Percentiles rank a stretch among this genome's conserved stretches.
These are phyloP conservation scores for Gobionotothen gibberifrons DNA, from an alignment of 2,797 vertebrate species.

Conservation along the genomic window DNA sequence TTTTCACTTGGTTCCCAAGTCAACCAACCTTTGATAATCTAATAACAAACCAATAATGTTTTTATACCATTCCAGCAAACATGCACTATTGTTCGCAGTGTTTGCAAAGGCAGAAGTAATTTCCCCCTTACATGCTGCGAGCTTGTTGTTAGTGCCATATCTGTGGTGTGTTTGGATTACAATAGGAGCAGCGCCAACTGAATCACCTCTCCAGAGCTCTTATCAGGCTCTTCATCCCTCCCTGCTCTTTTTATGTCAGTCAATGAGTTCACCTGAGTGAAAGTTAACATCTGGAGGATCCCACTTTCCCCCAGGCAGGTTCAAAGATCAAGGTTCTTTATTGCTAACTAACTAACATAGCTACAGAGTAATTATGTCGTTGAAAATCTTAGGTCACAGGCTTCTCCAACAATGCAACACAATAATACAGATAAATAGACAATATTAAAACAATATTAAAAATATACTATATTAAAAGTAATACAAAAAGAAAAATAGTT, in stretches of 20 bases:
- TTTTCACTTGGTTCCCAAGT: neutral
- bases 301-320: neutral
- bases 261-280: slow-evolving; percentile 47
- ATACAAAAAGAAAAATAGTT: too few species aligned
- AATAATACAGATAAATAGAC: too few species aligned
- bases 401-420: too few species aligned
- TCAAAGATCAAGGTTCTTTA: slow-evolving; percentile 1
- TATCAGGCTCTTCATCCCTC: slow-evolving; percentile 35
- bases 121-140: slow-evolving; percentile 39
- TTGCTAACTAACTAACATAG: too few species aligned
- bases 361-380: too few species aligned
- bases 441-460: too few species aligned
- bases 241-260: slow-evolving; percentile 18
- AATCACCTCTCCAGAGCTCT: slow-evolving; percentile 41
- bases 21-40: slow-evolving; percentile 1
- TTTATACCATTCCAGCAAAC: slow-evolving; percentile 29
- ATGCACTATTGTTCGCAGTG: slow-evolving; percentile 16
- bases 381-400: too few species aligned
- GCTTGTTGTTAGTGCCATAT: slow-evolving; percentile 28
- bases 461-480: too few species aligned
- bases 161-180: slow-evolving; percentile 41
- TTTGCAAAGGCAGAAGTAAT: slow-evolving; percentile 52
- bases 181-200: slow-evolving; percentile 31
- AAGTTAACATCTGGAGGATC: slow-evolving; percentile 36
- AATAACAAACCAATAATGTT: slow-evolving; percentile 27